Percentiles rank a stretch among this genome's conserved stretches.
phyloP scores from a whole-genome alignment of 2,113 vertebrate species.

The Felis chaus region DNA sequence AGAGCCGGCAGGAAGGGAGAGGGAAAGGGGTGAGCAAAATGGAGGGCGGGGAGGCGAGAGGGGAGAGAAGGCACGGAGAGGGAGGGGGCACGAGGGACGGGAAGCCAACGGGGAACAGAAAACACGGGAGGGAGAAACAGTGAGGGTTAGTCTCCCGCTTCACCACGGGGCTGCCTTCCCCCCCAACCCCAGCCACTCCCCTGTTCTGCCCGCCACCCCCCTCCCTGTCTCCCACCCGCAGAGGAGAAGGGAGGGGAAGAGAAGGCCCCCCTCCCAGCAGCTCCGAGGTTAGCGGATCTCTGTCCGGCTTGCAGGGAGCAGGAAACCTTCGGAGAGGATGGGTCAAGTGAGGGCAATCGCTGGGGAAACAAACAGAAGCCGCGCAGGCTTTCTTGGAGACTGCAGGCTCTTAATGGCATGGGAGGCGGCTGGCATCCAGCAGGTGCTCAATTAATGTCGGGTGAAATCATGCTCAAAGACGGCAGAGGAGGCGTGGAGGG shows the following conservation, averaged over 20 bases:
- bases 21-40: background rate
- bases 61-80: no score
- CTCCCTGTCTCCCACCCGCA: accelerated
- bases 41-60: background rate
- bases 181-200: background rate
- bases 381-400: background rate
- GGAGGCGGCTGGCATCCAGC: background rate
- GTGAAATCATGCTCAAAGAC: background rate
- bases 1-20: background rate
- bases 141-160: background rate
- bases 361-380: background rate
- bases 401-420: accelerated
- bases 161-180: accelerated
- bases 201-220: background rate
- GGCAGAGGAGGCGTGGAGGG: background rate
- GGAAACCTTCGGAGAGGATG: background rate
- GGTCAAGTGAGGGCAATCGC: accelerated
- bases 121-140: accelerated
- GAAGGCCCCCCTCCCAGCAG: background rate
- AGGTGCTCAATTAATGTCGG: background rate
- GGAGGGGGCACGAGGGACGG: background rate
- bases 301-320: background rate
- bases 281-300: background rate
- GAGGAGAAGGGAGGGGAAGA: no score
- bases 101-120: background rate